phyloP scores from a whole-genome alignment of 1,140 invertebrate genomes.

The Trachymyrmex cornetzi region DNA sequence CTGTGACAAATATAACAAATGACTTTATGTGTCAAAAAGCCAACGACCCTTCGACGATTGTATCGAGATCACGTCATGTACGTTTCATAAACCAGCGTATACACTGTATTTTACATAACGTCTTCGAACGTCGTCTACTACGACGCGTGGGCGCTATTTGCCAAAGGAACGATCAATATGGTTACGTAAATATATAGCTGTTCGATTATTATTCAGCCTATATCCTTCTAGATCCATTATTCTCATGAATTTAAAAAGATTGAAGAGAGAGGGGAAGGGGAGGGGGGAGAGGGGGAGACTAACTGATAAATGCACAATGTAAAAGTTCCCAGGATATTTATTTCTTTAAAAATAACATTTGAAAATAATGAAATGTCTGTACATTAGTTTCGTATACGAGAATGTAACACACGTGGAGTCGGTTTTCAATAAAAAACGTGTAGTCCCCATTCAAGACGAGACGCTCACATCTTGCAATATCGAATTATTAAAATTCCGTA shows the following conservation, averaged over 20 bases:
- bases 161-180: slow-evolving; percentile 67
- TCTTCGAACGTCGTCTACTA: slow-evolving; percentile 55
- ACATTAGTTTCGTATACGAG: background rate
- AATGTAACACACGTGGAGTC: background rate
- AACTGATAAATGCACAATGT: background rate
- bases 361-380: too few species aligned
- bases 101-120: slow-evolving; percentile 10
- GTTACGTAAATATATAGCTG: slow-evolving; percentile 63
- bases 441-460: background rate
- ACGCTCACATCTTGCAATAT: background rate
- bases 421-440: background rate
- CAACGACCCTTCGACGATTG: slow-evolving; percentile 48
- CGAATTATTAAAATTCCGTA: background rate
- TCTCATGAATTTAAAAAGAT: background rate
- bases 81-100: slow-evolving; percentile 20
- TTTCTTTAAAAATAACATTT: background rate
- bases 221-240: slow-evolving; percentile 15
- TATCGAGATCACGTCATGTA: slow-evolving; percentile 4
- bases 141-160: slow-evolving; percentile 68
- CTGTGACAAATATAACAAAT: background rate
- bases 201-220: slow-evolving; percentile 7
- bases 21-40: slow-evolving; percentile 67
- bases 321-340: background rate
- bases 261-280: too few species aligned
- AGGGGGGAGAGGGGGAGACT: too few species aligned